Percentiles rank a stretch among this genome's conserved stretches.
phyloP scores from a whole-genome alignment of 2,888 invertebrate genomes.

The Stenodera caucasica region DNA sequence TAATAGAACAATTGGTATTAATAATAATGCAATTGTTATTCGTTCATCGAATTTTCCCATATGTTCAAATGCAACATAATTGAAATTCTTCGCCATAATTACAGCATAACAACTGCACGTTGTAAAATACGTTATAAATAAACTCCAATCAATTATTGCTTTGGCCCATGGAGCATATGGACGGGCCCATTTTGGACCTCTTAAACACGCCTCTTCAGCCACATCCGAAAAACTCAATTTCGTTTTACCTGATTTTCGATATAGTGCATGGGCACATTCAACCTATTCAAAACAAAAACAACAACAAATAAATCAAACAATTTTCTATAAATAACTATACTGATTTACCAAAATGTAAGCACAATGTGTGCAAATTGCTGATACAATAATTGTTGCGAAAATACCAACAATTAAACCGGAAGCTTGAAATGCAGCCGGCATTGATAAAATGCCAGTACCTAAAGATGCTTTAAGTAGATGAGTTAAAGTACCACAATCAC shows the following conservation, averaged over 20 bases:
- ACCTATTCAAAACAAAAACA: constrained; percentile 60
- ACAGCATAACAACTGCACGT: constrained; percentile 97
- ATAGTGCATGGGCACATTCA: constrained; percentile 80
- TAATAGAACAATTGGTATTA: constrained; percentile 76
- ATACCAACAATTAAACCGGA: constrained; percentile 86
- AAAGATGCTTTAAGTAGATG: constrained; percentile 94
- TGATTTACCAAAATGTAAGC: constrained; percentile 81
- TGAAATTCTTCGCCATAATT: constrained; percentile 84
- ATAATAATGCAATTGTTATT: constrained; percentile 66
- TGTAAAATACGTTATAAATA: constrained; percentile 93
- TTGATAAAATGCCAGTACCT: constrained; percentile 93
- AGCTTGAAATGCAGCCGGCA: constrained; percentile 89
- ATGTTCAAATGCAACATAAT: constrained; percentile 69
- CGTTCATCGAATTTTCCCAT: constrained; percentile 60
- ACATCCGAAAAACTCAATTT: constrained; percentile 86
- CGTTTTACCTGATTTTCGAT: constrained; percentile 69
- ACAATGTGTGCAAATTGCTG: constrained; percentile 91
- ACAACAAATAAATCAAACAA: constrained; percentile 11
- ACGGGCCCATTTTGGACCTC: constrained; percentile 72
- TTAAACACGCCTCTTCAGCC: constrained; percentile 75
- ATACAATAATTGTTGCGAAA: constrained; percentile 80
- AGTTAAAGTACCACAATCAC: constrained; percentile 87
- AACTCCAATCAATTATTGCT: constrained; percentile 62
- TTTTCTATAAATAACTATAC: neutral
- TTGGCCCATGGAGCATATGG: constrained; percentile 66